Evolutionary conservation across 2,888 invertebrate species (phyloP).

Genomic region (Lysandra coridon): DNA sequence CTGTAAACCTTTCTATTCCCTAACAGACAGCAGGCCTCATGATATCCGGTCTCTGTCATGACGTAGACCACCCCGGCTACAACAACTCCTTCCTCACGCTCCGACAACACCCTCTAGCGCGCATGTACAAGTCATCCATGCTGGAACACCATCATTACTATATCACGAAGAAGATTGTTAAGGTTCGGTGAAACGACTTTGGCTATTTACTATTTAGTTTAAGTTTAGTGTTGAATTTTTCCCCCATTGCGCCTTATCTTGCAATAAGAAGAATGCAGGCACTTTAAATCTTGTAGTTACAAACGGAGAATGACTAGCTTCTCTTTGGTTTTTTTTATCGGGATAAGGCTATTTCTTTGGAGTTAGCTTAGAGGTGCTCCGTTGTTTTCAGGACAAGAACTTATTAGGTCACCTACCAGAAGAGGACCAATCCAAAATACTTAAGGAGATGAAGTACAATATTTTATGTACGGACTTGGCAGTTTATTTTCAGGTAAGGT

Average conservation of each 20-base stretch:
- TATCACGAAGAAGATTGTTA: constrained; percentile 78
- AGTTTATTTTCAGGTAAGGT: constrained; percentile 43
- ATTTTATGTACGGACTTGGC: constrained; percentile 77
- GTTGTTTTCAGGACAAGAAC: constrained; percentile 65
- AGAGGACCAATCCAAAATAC: constrained; percentile 62
- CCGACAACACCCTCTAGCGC: constrained; percentile 74
- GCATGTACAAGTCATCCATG: constrained; percentile 79
- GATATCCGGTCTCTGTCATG: constrained; percentile 81
- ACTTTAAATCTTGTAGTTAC: too few species aligned
- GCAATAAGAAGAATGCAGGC: too few species aligned
- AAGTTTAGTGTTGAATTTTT: not conserved
- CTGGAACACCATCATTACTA: constrained; percentile 82
- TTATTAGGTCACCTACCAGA: constrained; percentile 66
- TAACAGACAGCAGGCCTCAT: constrained; percentile 75
- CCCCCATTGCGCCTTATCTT: not conserved
- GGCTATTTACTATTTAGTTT: not conserved
- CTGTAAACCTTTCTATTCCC: too few species aligned
- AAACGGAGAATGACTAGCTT: too few species aligned
- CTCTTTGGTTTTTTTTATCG: not conserved
- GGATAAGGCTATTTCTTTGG: not conserved
- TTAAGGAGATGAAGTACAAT: constrained; percentile 77
- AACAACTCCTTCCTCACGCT: constrained; percentile 82
- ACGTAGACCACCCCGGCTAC: constrained; percentile 82
- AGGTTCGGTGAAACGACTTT: constrained; percentile 53
- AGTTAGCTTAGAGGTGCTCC: not conserved